phyloP scores from a whole-genome alignment of 1,140 invertebrate species.

The Tribolium madens region DNA sequence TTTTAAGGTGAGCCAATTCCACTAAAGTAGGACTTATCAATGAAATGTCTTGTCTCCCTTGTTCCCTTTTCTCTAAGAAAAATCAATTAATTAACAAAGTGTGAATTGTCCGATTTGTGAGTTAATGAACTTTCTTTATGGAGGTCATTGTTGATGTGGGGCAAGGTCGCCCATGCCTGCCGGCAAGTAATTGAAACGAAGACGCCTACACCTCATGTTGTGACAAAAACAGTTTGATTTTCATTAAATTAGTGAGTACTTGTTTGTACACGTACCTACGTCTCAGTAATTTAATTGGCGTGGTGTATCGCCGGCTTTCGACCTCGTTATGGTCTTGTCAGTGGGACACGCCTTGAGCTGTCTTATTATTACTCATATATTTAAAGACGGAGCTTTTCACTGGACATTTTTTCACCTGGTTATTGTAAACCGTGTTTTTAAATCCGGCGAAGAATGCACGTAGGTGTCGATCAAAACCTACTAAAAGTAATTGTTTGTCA shows the following conservation, averaged over 20 bases:
- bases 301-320: background rate
- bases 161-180: background rate
- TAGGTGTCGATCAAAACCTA: background rate
- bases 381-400: background rate
- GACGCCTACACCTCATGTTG: conserved; percentile 6
- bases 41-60: too few relatives aligned
- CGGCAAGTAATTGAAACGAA: background rate
- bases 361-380: background rate
- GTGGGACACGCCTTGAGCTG: background rate
- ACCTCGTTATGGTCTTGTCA: background rate
- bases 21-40: too few relatives aligned
- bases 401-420: background rate
- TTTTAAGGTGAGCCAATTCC: too few relatives aligned
- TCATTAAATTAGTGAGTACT: background rate
- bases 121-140: conserved; percentile 7
- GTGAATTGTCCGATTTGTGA: background rate
- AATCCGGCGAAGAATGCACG: background rate
- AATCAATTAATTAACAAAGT: background rate
- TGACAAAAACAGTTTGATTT: conserved; percentile 1
- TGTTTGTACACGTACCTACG: background rate
- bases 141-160: conserved; percentile 14
- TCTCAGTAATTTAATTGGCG: background rate
- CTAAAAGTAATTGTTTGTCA: too few relatives aligned
- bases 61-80: too few relatives aligned
- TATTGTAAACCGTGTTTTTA: too few relatives aligned